These are phyloP conservation scores for Balaenoptera acutorostrata DNA, from an alignment of 2,113 vertebrate genomes.

Conservation along the genomic window DNA sequence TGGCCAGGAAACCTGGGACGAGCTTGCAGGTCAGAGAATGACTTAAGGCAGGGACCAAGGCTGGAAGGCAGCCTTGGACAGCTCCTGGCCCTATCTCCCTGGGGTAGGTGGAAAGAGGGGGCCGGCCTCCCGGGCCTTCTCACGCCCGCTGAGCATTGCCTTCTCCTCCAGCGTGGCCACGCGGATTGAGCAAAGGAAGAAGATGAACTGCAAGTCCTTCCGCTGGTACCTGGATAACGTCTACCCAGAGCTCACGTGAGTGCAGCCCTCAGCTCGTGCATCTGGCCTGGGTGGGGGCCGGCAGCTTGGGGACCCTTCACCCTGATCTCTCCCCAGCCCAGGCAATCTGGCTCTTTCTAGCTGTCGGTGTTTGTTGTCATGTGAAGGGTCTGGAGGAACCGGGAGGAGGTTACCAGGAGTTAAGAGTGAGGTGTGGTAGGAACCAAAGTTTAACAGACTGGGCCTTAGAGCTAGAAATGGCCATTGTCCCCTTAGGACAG, in stretches of 20 bases:
- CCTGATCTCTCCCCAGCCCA: not conserved
- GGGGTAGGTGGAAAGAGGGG: no score
- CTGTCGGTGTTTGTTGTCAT: not conserved
- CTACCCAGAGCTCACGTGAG: conserved; percentile 97
- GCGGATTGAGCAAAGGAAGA: conserved; percentile 89
- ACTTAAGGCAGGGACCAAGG: not conserved
- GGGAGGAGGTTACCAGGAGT: not conserved
- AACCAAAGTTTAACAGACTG: not conserved
- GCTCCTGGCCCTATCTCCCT: not conserved
- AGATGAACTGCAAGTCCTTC: conserved; percentile 96
- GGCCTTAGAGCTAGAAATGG: not conserved
- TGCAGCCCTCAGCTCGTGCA: conserved; percentile 19
- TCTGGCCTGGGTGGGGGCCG: not conserved
- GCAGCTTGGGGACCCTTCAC: not conserved
- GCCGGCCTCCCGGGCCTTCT: not conserved
- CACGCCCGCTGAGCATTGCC: not conserved
- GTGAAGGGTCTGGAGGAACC: not conserved
- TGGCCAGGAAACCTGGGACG: not conserved
- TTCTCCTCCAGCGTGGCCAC: conserved; percentile 87
- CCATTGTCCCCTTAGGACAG: not conserved
- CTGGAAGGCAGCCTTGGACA: not conserved
- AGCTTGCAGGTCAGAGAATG: not conserved
- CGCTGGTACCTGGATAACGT: conserved; percentile 98
- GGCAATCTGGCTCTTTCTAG: not conserved
- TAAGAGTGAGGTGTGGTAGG: not conserved